Conservation (phyloP, 2,888 invertebrate genomes). For the Polietes domitor region DNA sequence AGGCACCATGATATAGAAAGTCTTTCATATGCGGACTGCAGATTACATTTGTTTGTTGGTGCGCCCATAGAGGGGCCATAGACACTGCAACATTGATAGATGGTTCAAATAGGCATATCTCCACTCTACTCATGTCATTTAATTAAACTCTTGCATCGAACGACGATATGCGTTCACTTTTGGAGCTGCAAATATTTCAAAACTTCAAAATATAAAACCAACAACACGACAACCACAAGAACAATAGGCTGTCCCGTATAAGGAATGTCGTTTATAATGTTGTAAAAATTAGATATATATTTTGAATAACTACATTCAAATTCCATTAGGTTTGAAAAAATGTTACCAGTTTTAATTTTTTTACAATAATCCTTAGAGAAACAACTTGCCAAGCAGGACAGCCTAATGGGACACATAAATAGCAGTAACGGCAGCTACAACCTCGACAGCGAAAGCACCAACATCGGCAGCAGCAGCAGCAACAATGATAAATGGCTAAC, state of each 20-base stretch:
- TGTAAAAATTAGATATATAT: too few species aligned
- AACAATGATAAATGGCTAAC: conserved; percentile 61
- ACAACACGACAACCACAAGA: background rate
- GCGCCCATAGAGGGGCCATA: conserved; percentile 8
- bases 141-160: conserved; percentile 44
- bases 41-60: background rate
- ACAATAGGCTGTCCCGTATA: too few species aligned
- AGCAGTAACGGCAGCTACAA: background rate
- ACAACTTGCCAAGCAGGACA: too few species aligned
- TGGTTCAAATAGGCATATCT: background rate
- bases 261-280: too few species aligned
- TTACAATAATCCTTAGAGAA: too few species aligned
- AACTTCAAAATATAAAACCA: conserved; percentile 4
- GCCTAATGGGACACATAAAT: too few species aligned
- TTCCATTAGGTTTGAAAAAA: too few species aligned
- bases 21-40: conserved; percentile 22
- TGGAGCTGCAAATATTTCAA: conserved; percentile 7
- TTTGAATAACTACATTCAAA: too few species aligned
- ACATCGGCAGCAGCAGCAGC: background rate
- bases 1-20: conserved; percentile 32
- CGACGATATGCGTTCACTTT: background rate
- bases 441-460: background rate
- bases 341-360: too few species aligned
- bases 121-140: conserved; percentile 40
- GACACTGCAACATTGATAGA: background rate